phyloP scores from a whole-genome alignment of 2,888 invertebrate species.

The Nomada ruficornis region DNA sequence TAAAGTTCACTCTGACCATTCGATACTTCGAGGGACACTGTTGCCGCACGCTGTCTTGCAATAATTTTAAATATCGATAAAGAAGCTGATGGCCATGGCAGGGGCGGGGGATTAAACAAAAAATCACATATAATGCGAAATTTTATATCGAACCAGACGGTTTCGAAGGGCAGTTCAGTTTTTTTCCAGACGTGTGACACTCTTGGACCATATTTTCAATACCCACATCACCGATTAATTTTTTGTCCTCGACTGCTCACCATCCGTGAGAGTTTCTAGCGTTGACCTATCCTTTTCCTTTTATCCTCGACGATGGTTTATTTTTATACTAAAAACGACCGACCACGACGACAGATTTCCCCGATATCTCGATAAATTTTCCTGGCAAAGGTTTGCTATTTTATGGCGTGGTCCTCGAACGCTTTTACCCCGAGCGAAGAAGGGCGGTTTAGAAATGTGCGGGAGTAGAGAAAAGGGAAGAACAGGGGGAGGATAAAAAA shows the following conservation, averaged over 20 bases:
- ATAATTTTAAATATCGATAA: constrained; percentile 40
- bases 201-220: constrained; percentile 47
- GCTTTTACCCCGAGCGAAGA: constrained; percentile 16
- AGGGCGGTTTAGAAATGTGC: constrained; percentile 39
- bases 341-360: constrained; percentile 48
- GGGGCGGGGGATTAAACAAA: not conserved
- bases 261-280: constrained; percentile 19
- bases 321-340: constrained; percentile 26
- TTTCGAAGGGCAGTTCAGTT: not conserved
- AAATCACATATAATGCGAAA: not conserved
- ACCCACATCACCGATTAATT: constrained; percentile 46
- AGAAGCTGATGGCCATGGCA: too few relatives aligned
- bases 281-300: not conserved
- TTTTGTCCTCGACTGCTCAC: constrained; percentile 31
- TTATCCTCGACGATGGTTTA: not conserved
- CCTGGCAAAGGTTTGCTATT: constrained; percentile 53
- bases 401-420: constrained; percentile 43
- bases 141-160: not conserved
- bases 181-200: constrained; percentile 17
- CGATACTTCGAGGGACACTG: not conserved
- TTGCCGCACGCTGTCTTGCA: not conserved
- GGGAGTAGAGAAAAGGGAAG: not conserved
- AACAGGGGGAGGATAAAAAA: constrained; percentile 15
- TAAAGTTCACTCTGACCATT: constrained; percentile 32
- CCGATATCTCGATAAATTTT: constrained; percentile 56